phyloP scores from a whole-genome alignment of 2,113 vertebrate genomes.

The Anas platyrhynchos region DNA sequence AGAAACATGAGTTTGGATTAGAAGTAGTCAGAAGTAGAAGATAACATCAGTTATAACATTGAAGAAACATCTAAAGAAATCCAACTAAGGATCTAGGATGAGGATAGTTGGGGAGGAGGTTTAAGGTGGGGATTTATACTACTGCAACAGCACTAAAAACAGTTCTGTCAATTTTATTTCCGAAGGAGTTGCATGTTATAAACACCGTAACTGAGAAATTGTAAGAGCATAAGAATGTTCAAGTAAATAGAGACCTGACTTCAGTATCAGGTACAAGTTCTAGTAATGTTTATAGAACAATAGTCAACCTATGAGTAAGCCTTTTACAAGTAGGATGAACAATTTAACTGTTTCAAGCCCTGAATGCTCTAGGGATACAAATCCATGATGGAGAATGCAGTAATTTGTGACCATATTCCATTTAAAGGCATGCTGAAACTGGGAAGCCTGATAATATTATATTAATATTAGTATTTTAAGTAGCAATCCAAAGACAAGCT shows the following conservation, averaged over 20 bases:
- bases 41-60: neutral
- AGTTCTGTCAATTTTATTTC: neutral
- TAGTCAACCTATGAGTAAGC: neutral
- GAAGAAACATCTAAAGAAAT: neutral
- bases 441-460: neutral
- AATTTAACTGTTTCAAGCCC: neutral
- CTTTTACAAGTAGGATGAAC: neutral
- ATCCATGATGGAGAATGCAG: neutral
- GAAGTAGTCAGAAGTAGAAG: neutral
- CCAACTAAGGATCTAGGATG: neutral
- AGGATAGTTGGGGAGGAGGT: neutral
- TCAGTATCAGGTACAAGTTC: neutral
- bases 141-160: neutral
- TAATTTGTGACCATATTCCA: neutral
- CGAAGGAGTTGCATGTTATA: neutral
- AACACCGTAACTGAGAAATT: neutral
- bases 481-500: neutral
- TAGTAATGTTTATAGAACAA: neutral
- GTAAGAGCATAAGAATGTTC: neutral
- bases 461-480: neutral
- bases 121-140: neutral
- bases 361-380: neutral
- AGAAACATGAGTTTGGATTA: neutral
- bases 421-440: neutral
- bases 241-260: neutral